Evolutionary conservation across 2,888 invertebrate genomes (phyloP).

Genomic region (Apodemia duryi): DNA sequence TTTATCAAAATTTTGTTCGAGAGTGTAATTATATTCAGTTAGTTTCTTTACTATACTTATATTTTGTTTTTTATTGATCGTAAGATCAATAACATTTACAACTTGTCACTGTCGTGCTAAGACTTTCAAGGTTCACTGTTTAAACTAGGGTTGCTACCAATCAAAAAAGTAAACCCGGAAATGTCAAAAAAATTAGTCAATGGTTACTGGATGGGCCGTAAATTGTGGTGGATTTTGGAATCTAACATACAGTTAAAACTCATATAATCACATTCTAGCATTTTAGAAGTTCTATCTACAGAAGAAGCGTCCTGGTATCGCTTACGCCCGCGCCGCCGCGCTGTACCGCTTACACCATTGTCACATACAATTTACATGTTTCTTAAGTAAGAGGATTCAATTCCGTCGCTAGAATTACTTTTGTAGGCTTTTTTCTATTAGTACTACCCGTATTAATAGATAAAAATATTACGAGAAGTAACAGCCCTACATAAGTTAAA

Average conservation of each 20-base stretch:
- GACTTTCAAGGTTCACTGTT: constrained; percentile 10
- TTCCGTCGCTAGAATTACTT: too few species aligned
- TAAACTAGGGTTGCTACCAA: not conserved
- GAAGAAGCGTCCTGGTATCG: too few species aligned
- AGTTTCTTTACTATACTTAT: not conserved
- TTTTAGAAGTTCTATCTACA: too few species aligned
- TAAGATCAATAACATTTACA: constrained; percentile 10
- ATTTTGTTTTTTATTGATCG: not conserved
- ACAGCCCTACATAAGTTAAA: not conserved
- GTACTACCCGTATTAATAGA: not conserved
- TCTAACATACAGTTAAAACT: too few species aligned
- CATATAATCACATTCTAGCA: too few species aligned
- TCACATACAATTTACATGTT: too few species aligned
- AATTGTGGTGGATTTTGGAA: too few species aligned
- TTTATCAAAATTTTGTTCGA: not conserved
- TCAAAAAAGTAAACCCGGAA: not conserved
- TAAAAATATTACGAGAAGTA: not conserved
- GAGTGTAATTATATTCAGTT: not conserved
- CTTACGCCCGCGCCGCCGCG: too few species aligned
- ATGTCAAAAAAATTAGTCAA: not conserved
- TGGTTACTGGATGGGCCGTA: too few species aligned
- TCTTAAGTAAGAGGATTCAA: too few species aligned
- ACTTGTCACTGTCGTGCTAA: constrained; percentile 11
- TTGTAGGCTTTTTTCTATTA: too few species aligned
- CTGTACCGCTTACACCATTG: too few species aligned